These are phyloP conservation scores for Nephila pilipes DNA, from an alignment of 1,140 invertebrate species.

Conservation along the genomic window DNA sequence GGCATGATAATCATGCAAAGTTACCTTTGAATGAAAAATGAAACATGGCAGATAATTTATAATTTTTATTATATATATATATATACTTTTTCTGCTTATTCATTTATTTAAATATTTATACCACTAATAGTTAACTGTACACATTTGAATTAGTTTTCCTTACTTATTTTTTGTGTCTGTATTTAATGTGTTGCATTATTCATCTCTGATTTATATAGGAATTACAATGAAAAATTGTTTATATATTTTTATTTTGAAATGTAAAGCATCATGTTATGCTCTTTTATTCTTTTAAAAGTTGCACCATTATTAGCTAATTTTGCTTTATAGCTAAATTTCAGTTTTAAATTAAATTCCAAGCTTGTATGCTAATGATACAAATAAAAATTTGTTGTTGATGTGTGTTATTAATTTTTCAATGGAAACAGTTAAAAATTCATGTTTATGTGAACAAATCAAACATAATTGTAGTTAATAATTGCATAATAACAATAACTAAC, in stretches of 20 bases:
- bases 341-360: not conserved
- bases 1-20: not conserved
- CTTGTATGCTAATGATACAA: not conserved
- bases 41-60: not conserved
- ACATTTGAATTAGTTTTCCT: not conserved
- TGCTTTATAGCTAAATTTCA: conserved; percentile 37
- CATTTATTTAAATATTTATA: not conserved
- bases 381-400: conserved; percentile 26
- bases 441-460: too few species aligned
- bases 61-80: not conserved
- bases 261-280: conserved; percentile 35
- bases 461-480: too few species aligned
- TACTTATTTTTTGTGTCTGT: not conserved
- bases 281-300: conserved; percentile 25
- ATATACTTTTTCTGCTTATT: not conserved
- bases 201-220: not conserved
- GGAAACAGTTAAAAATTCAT: too few species aligned
- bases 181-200: not conserved
- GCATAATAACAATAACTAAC: too few species aligned
- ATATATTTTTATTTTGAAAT: conserved; percentile 12
- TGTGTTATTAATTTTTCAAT: not conserved
- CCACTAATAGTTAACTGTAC: not conserved
- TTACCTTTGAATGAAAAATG: not conserved
- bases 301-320: conserved; percentile 2
- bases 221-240: not conserved